phyloP scores from a whole-genome alignment of 2,888 invertebrate species.

The Cephonodes hylas region DNA sequence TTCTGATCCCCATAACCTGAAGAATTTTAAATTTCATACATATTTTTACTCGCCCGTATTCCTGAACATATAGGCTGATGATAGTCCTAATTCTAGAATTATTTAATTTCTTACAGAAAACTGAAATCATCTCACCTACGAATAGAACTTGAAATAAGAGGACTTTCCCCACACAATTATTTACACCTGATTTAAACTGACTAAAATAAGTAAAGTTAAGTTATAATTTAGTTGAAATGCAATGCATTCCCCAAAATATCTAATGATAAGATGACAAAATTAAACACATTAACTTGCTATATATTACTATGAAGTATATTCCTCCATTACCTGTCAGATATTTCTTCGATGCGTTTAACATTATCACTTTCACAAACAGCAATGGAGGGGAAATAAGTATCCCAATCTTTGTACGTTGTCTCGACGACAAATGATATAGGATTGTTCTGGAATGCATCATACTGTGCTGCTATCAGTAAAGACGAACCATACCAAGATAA shows the following conservation, averaged over 20 bases:
- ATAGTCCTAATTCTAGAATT: too few species aligned
- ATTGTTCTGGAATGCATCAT: constrained; percentile 84
- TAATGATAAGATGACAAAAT: too few species aligned
- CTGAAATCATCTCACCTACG: too few species aligned
- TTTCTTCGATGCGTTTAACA: constrained; percentile 82
- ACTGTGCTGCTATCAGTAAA: constrained; percentile 79
- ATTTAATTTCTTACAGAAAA: too few species aligned
- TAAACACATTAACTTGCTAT: too few species aligned
- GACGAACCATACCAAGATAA: constrained; percentile 84
- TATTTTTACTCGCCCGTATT: not conserved
- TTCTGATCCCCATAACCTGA: constrained; percentile 84
- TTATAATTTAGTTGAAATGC: not conserved
- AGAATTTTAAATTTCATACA: constrained; percentile 24
- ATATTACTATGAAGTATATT: constrained; percentile 43
- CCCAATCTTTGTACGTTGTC: constrained; percentile 88
- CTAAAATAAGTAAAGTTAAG: not conserved
- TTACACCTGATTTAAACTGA: too few species aligned
- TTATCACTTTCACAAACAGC: constrained; percentile 88
- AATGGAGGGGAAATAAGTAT: constrained; percentile 87
- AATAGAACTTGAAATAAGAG: too few species aligned
- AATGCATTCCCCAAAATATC: too few species aligned
- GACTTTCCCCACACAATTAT: too few species aligned
- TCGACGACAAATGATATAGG: constrained; percentile 90
- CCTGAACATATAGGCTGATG: too few species aligned
- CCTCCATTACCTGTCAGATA: constrained; percentile 81